Evolutionary conservation across 2,888 invertebrate species (phyloP), one percentile per base, ranked within the genome.

Genomic region (Melitaea athalia): DNA sequence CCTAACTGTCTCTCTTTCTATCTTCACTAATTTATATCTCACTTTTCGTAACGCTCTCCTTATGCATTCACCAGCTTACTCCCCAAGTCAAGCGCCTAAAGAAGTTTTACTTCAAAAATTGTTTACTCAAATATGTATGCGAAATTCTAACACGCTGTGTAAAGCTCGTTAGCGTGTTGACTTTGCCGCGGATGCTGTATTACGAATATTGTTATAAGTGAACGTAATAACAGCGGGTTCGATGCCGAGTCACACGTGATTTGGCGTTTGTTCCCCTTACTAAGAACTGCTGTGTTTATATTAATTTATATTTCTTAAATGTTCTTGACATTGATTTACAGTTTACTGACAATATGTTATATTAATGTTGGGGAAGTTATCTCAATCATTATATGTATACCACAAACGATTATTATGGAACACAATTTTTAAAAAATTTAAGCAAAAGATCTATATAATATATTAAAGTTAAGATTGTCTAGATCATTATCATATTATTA

Each of bases 101-200:
- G 24, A 24, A 24, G 24, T 24, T 24, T 24, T 24, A 24, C 24
- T 52, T 50, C 0, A n/a, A 15, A 8, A n/a, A 17, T 15, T 49
- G 6, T 15, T 15, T 47, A 5, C 14, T 6, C 47, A 47, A 15
- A 15, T 50, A 52, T 52, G 10, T 24, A 11, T 12, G 5, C 24
- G 5, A 12, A 52, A 52, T 12, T 11, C 2, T 7, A 64, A 31
- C 76, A 73, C 0, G 55, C 74, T 50, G 59, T 64, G 14, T 59
- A 52, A 2, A 61, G 68, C 81, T 85, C 83, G 85, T 85, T 84
- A 86, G 75, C 79, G 78, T 84, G 83, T 85, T 85, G 81, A 85
- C 80, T 85, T 82, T 81, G 78, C 68, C 68, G 66, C 57, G 42
- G 31, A 55, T 63, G 69, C 62, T 52, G 68, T 64, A 66, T 67